phyloP scores from a whole-genome alignment of 2,113 vertebrate species.

The Megaptera novaeangliae region DNA sequence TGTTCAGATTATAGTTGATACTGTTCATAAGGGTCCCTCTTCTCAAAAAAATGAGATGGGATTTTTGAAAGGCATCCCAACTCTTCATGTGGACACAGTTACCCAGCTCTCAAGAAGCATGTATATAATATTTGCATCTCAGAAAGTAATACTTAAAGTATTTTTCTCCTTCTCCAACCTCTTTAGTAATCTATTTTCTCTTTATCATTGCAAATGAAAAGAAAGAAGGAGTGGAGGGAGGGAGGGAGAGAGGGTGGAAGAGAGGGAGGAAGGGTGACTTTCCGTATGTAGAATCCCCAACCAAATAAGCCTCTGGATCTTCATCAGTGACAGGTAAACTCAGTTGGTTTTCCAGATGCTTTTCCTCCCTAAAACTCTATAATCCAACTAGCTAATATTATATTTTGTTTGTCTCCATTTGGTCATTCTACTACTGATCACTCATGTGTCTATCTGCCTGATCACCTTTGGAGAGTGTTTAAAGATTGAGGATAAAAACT shows the following conservation, averaged over 20 bases:
- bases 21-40: neutral
- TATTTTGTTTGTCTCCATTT: constrained; percentile 27
- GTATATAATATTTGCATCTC: neutral
- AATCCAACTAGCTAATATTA: neutral
- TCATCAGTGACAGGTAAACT: neutral
- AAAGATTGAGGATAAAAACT: constrained; percentile 56
- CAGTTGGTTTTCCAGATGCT: neutral
- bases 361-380: neutral
- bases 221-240: neutral
- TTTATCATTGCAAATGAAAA: neutral
- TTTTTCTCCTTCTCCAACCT: neutral
- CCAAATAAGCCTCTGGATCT: neutral
- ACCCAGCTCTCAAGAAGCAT: neutral
- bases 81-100: neutral
- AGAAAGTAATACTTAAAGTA: neutral
- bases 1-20: neutral
- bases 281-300: neutral
- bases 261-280: neutral
- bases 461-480: constrained; percentile 25
- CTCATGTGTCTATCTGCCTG: neutral
- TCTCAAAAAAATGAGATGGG: neutral
- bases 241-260: neutral
- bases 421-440: constrained; percentile 3
- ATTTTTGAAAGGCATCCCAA: neutral
- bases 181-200: neutral